A percentile compares a stretch with the other conserved stretches of the same genome.
Conservation (phyloP, 2,888 invertebrate genomes). For the Troides aeacus region DNA sequence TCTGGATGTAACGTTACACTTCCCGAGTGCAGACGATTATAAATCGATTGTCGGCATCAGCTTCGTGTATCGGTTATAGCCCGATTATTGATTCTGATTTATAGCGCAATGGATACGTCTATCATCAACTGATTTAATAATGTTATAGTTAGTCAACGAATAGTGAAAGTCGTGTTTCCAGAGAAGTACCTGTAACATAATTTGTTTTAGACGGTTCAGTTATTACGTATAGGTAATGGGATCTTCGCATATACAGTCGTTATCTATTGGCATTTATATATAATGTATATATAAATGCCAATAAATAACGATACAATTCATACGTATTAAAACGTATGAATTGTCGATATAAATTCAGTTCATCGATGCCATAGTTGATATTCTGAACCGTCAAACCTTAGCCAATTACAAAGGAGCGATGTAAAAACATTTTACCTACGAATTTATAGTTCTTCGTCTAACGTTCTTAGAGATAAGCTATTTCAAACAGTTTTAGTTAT, state of each 20-base stretch:
- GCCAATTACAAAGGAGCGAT: too few relatives aligned
- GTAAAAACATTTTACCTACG: too few relatives aligned
- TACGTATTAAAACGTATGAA: too few relatives aligned
- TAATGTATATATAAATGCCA: too few relatives aligned
- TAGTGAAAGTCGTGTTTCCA: conserved; percentile 26
- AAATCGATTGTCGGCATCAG: conserved; percentile 53
- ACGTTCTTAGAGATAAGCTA: too few relatives aligned
- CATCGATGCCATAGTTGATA: too few relatives aligned
- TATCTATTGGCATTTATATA: too few relatives aligned
- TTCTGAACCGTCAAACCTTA: too few relatives aligned
- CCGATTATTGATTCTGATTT: conserved; percentile 65
- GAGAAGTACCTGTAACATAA: conserved; percentile 22
- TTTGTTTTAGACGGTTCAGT: conserved; percentile 27
- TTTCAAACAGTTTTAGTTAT: too few relatives aligned
- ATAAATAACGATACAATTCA: too few relatives aligned
- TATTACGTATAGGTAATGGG: background rate
- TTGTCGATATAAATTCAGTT: too few relatives aligned
- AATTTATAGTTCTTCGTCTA: too few relatives aligned
- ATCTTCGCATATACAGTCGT: background rate
- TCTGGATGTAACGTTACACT: conserved; percentile 40
- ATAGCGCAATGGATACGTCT: conserved; percentile 43
- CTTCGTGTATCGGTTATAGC: conserved; percentile 57
- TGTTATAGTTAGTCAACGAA: conserved; percentile 28
- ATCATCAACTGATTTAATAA: conserved; percentile 35
- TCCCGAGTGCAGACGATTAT: conserved; percentile 50